phyloP scores from a whole-genome alignment of 2,888 invertebrate genomes.

The Volucella bombylans region DNA sequence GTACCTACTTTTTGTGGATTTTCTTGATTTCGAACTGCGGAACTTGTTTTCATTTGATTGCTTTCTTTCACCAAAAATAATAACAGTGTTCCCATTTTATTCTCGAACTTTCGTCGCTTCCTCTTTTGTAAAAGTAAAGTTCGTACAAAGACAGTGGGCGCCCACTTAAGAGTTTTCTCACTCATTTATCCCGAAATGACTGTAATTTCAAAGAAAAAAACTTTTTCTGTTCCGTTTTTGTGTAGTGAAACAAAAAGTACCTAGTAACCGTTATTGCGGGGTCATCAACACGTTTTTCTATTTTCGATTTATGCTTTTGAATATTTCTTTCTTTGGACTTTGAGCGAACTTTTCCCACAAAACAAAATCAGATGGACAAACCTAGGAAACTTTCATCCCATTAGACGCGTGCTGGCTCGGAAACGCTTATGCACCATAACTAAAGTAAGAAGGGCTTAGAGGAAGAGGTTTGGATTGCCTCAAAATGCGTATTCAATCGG shows the following conservation, averaged over 20 bases:
- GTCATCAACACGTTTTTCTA: slow-evolving; percentile 67
- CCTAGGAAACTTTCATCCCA: slow-evolving; percentile 14
- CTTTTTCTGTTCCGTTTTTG: neutral
- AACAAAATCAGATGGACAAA: slow-evolving; percentile 17
- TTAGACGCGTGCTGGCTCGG: neutral
- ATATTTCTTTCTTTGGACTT: slow-evolving; percentile 19
- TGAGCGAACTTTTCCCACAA: slow-evolving; percentile 33
- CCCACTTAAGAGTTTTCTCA: slow-evolving; percentile 42
- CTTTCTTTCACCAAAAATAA: no score
- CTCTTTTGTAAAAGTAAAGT: neutral
- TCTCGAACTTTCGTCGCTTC: neutral
- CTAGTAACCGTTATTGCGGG: slow-evolving; percentile 50
- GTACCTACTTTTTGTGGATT: no score
- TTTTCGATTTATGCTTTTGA: slow-evolving; percentile 56
- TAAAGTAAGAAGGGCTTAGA: slow-evolving; percentile 3
- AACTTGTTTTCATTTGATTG: no score
- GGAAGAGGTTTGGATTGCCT: neutral
- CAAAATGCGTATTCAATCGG: slow-evolving; percentile 65
- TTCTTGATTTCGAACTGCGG: no score
- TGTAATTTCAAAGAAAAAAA: slow-evolving; percentile 10
- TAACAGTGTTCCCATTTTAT: slow-evolving; percentile 25
- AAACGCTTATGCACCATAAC: slow-evolving; percentile 21
- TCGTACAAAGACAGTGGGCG: slow-evolving; percentile 7
- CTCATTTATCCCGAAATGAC: slow-evolving; percentile 43
- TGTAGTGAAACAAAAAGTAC: slow-evolving; percentile 40